Conservation (phyloP, 2,113 vertebrate genomes). For the Sarotherodon lohbergeri region DNA sequence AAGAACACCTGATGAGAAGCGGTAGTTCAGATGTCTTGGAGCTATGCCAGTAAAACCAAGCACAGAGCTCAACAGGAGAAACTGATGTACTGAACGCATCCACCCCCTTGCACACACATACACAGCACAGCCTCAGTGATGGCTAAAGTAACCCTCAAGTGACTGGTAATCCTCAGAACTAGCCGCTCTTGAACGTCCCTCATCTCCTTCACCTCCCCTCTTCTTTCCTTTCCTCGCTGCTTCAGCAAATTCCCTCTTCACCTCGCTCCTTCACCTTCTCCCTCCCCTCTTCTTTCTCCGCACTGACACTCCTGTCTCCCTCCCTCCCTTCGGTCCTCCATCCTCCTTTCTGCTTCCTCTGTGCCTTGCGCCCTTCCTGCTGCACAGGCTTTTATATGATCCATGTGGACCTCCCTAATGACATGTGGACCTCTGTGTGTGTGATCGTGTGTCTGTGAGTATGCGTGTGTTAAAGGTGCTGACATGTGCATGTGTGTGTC, state of each 20-base stretch:
- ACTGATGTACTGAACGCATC: conserved; percentile 8
- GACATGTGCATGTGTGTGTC: conserved; percentile 10
- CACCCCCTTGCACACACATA: not conserved
- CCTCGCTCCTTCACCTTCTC: not conserved
- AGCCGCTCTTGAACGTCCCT: not conserved
- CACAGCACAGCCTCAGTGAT: not conserved
- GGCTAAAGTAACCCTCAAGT: not conserved
- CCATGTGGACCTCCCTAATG: conserved; percentile 57
- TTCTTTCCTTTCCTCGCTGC: not conserved
- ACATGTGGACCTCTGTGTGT: conserved; percentile 17
- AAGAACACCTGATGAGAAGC: not conserved
- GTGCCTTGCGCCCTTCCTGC: conserved; percentile 28
- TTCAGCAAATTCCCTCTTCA: not conserved
- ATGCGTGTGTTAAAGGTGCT: conserved; percentile 21
- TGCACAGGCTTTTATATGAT: conserved; percentile 48
- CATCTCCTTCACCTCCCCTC: not conserved
- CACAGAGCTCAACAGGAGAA: not conserved
- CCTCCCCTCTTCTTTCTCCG: not conserved
- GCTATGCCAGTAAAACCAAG: conserved; percentile 9
- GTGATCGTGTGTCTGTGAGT: not conserved
- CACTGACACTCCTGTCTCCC: not conserved
- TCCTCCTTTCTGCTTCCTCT: not conserved
- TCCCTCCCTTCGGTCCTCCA: not conserved
- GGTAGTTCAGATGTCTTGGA: conserved; percentile 17
- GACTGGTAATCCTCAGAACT: conserved; percentile 7